phyloP scores from a whole-genome alignment of 1,140 invertebrate genomes.

The Papilio polyxenes region DNA sequence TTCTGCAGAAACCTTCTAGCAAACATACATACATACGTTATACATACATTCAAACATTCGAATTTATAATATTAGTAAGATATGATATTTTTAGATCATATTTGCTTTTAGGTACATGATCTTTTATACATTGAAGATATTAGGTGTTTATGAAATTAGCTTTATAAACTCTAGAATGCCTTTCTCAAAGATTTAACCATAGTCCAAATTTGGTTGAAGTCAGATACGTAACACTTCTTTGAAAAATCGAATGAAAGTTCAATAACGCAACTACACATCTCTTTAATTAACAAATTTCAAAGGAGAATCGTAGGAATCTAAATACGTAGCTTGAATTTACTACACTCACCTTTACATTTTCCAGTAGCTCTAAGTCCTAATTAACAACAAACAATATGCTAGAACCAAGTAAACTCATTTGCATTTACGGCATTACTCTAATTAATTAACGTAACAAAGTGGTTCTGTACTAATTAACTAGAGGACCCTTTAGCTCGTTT shows the following conservation, averaged over 20 bases:
- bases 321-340: background rate
- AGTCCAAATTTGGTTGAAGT: too few relatives aligned
- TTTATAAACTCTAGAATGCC: too few relatives aligned
- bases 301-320: background rate
- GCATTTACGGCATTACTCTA: constrained; percentile 32
- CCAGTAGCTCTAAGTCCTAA: constrained; percentile 9
- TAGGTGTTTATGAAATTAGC: too few relatives aligned
- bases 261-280: background rate
- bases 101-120: too few relatives aligned
- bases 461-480: constrained; percentile 43
- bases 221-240: background rate
- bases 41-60: too few relatives aligned
- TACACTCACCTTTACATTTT: background rate
- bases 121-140: too few relatives aligned
- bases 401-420: constrained; percentile 36
- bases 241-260: background rate
- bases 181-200: too few relatives aligned
- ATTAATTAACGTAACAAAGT: constrained; percentile 47
- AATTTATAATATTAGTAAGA: too few relatives aligned
- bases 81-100: too few relatives aligned
- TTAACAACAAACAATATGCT: constrained; percentile 13
- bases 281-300: constrained; percentile 13
- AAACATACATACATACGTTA: too few relatives aligned
- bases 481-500: constrained; percentile 38
- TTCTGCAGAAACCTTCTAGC: too few relatives aligned